phyloP scores from a whole-genome alignment of 1,140 invertebrate species.

The Zaprionus inermis region DNA sequence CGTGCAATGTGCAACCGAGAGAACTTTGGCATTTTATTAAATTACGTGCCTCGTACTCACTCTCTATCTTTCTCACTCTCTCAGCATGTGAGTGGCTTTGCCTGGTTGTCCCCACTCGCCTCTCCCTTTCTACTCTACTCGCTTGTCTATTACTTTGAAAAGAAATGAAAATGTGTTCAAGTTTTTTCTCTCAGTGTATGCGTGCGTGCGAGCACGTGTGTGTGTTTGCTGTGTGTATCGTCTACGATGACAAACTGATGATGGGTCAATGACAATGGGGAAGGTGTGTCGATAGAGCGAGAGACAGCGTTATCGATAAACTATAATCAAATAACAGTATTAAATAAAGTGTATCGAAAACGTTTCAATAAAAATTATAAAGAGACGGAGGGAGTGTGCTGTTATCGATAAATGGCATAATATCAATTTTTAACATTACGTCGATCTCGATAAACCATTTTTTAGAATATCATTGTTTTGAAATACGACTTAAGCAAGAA shows the following conservation, averaged over 20 bases:
- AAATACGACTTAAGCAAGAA: neutral
- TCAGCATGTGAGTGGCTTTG: slow-evolving; percentile 36
- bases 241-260: neutral
- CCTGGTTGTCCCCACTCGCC: too few relatives aligned
- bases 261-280: neutral
- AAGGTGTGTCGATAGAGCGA: neutral
- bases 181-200: slow-evolving; percentile 46
- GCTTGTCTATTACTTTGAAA: slow-evolving; percentile 55
- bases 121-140: slow-evolving; percentile 48
- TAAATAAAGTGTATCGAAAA: too few relatives aligned
- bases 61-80: slow-evolving; percentile 8
- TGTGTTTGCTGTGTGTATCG: neutral
- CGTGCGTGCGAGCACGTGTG: neutral
- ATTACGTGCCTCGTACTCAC: slow-evolving; percentile 60
- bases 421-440: too few relatives aligned
- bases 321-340: neutral
- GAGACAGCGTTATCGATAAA: neutral
- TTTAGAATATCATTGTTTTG: neutral
- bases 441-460: too few relatives aligned
- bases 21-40: slow-evolving; percentile 76
- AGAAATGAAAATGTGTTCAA: slow-evolving; percentile 74
- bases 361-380: neutral
- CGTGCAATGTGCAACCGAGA: slow-evolving; percentile 60
- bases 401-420: too few relatives aligned
- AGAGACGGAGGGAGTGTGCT: neutral